Conservation (phyloP, 2,113 vertebrate species). For the Pionites leucogaster region DNA sequence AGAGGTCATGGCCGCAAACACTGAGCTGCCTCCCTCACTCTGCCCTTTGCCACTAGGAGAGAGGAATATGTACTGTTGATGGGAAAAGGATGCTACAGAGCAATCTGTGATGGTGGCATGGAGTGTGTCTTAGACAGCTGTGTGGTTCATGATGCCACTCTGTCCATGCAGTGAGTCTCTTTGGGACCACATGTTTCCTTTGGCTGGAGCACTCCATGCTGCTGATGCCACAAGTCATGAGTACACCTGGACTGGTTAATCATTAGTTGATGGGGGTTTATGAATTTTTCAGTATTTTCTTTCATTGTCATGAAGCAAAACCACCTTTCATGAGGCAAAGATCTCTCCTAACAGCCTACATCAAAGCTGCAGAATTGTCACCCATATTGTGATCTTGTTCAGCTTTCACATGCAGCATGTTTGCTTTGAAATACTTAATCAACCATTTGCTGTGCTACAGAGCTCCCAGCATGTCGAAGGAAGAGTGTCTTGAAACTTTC, state of each 20-base stretch:
- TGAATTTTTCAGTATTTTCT: constrained; percentile 78
- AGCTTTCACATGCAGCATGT: constrained; percentile 36
- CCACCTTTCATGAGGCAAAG: constrained; percentile 21
- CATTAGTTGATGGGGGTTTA: constrained; percentile 77
- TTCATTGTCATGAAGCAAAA: constrained; percentile 64
- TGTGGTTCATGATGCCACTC: neutral
- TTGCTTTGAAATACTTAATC: constrained; percentile 70
- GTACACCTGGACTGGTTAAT: constrained; percentile 74
- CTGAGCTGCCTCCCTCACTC: neutral
- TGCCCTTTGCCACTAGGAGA: neutral
- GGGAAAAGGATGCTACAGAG: neutral
- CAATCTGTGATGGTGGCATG: fast-evolving
- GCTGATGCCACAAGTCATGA: constrained; percentile 71
- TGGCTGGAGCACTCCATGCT: constrained; percentile 10
- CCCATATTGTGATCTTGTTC: constrained; percentile 65
- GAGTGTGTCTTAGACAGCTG: neutral
- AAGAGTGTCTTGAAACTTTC: neutral
- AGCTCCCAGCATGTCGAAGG: neutral
- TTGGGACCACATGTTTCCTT: neutral
- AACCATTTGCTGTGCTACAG: constrained; percentile 51
- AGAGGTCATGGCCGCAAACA: fast-evolving
- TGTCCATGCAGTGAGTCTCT: neutral
- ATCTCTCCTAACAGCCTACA: constrained; percentile 38
- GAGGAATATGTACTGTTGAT: neutral
- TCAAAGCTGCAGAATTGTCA: constrained; percentile 65